Percentiles rank a stretch among this genome's conserved stretches.
phyloP scores from a whole-genome alignment of 2,797 vertebrate species.

The Leptodactylus fallax region DNA sequence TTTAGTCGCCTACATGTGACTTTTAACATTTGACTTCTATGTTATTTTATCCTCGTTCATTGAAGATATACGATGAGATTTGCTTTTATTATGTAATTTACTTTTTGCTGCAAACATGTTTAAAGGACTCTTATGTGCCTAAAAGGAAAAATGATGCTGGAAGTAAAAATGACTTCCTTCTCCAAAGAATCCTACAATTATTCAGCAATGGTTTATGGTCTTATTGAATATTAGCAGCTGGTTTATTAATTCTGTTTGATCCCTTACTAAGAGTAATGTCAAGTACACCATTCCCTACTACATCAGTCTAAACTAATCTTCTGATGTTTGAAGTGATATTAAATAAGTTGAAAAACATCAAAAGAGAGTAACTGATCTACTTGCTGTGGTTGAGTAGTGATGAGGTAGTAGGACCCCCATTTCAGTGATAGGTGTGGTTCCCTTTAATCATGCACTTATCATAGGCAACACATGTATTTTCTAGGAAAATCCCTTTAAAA shows the following conservation, averaged over 20 bases:
- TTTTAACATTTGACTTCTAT: too few relatives aligned
- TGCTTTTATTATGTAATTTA: too few relatives aligned
- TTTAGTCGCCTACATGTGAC: too few relatives aligned
- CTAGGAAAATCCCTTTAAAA: too few relatives aligned
- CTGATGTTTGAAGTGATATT: background rate
- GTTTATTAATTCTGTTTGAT: background rate
- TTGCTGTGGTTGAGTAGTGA: too few relatives aligned
- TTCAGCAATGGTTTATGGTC: background rate
- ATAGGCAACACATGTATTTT: too few relatives aligned
- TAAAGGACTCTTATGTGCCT: background rate
- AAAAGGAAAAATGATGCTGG: background rate
- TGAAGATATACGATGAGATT: background rate
- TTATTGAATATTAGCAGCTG: background rate
- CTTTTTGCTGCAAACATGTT: background rate
- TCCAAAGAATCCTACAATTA: background rate
- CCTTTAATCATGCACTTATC: too few relatives aligned
- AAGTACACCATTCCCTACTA: background rate
- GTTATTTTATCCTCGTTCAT: too few relatives aligned
- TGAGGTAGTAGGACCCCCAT: too few relatives aligned
- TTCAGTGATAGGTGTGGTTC: too few relatives aligned
- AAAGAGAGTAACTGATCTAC: background rate
- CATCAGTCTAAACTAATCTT: background rate
- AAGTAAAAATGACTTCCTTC: background rate
- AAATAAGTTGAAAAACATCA: background rate
- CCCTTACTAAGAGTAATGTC: background rate